Percentiles rank a stretch among this genome's conserved stretches.
These are phyloP conservation scores for Tetanocera ferruginea DNA, from an alignment of 2,888 invertebrate genomes.

Conservation along the genomic window DNA sequence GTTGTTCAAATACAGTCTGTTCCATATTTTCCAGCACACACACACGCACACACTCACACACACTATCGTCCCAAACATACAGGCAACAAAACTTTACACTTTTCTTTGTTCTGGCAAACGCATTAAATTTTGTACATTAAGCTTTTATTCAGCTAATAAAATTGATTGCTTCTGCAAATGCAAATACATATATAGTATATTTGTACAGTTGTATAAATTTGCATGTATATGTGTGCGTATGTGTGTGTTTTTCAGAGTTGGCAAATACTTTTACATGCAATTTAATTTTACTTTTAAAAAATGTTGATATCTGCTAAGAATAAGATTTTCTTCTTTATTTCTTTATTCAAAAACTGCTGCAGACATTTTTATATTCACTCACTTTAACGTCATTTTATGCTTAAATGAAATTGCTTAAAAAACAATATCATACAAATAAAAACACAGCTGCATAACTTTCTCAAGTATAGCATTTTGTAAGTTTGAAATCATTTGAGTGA, in stretches of 20 bases:
- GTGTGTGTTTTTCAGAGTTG: not conserved
- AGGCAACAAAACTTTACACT: not conserved
- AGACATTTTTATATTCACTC: too few relatives aligned
- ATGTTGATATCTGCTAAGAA: too few relatives aligned
- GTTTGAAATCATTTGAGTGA: too few relatives aligned
- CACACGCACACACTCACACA: not conserved
- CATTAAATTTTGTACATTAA: conserved; percentile 12
- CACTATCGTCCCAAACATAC: not conserved
- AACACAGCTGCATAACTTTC: too few relatives aligned
- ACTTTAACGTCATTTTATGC: too few relatives aligned
- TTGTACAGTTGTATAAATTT: not conserved
- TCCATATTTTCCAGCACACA: not conserved
- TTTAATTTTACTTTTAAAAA: too few relatives aligned
- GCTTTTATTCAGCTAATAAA: conserved; percentile 14
- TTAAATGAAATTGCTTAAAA: too few relatives aligned
- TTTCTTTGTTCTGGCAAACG: not conserved
- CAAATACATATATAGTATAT: not conserved
- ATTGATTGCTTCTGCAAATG: conserved; percentile 14
- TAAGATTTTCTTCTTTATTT: too few relatives aligned
- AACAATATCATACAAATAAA: too few relatives aligned
- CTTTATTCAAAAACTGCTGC: too few relatives aligned
- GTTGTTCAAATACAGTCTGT: not conserved
- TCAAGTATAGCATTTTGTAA: too few relatives aligned
- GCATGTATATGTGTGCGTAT: not conserved
- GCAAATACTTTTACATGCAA: not conserved